Conservation (phyloP, 2,113 vertebrate species). For the Peromyscus leucopus region DNA sequence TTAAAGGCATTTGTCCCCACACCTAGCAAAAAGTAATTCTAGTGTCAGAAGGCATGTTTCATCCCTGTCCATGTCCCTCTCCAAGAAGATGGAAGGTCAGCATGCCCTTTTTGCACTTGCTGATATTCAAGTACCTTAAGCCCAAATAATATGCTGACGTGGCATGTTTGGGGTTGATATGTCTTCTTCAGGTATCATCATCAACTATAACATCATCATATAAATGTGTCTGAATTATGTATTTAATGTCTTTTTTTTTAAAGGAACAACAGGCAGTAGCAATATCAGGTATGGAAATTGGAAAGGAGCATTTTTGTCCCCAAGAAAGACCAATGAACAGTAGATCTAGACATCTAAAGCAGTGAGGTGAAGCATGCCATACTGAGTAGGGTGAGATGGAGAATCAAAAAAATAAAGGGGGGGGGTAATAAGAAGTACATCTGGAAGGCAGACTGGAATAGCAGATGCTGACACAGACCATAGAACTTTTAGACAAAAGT, state of each 20-base stretch:
- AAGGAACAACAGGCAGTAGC: neutral
- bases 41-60: neutral
- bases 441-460: neutral
- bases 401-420: neutral
- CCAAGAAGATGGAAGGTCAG: neutral
- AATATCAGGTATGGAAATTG: neutral
- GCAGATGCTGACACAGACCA: neutral
- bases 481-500: neutral
- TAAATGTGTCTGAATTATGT: neutral
- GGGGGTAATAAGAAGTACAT: neutral
- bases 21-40: neutral
- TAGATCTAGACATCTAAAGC: neutral
- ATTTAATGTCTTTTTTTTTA: neutral
- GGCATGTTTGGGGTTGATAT: too few relatives aligned
- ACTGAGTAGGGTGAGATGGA: neutral
- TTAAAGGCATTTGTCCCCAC: neutral
- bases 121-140: neutral
- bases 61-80: neutral
- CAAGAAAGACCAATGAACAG: neutral
- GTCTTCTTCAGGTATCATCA: neutral
- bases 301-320: neutral
- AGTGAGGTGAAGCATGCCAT: neutral
- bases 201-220: neutral
- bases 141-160: neutral
- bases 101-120: neutral